Evolutionary conservation across 2,113 vertebrate genomes (phyloP), one percentile per base, ranked within the genome.

Genomic region (Pangasianodon hypophthalmus): DNA sequence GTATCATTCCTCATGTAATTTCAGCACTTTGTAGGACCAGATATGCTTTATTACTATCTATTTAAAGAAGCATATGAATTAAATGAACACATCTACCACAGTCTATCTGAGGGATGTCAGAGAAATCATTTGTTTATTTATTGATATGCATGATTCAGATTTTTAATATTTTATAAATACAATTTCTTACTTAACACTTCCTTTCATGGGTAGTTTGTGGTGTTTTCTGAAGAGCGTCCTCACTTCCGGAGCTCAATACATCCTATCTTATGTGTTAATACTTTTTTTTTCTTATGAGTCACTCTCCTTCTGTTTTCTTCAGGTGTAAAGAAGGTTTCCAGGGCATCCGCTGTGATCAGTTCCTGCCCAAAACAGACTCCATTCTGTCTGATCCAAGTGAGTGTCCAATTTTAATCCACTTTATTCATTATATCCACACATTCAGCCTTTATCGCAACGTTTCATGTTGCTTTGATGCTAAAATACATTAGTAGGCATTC

Each of bases 321-420:
- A 99, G 98, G 96, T 99, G 98, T 96, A 97, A 98, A 95, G 98
- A 99, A 96, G 98, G 98, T 93, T 99, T 99, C 96, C 98, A 99
- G 92, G 98, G 98, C 93, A 98, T 99, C 90, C 98, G 98, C 90
- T 99, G 98, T 93, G 98, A 99, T 95, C 98, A 99, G 94, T 99
- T 99, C 94, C 96, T 99, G 92, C 98, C 98, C 92, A 99, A 99
- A 97, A 99, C 98, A 0, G 98, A 99, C 96, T 98, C 98, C 93
- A 97, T 99, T 95, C 95, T 99, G 92, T 99, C 98, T 48, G 98
- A 99, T 95, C 98, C 98, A 96, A 99, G 98, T 99, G 96, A 92
- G 98, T 96, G 91, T 29, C 41, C n/a, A 37, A 69, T 29, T 48
- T 85, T 32, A 16, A 50, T 62, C 71, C n/a, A 6, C 54, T 13